Evolutionary conservation across 2,888 invertebrate species (phyloP), one percentile per base, ranked within the genome.

Genomic region (Diabrotica balteata): DNA sequence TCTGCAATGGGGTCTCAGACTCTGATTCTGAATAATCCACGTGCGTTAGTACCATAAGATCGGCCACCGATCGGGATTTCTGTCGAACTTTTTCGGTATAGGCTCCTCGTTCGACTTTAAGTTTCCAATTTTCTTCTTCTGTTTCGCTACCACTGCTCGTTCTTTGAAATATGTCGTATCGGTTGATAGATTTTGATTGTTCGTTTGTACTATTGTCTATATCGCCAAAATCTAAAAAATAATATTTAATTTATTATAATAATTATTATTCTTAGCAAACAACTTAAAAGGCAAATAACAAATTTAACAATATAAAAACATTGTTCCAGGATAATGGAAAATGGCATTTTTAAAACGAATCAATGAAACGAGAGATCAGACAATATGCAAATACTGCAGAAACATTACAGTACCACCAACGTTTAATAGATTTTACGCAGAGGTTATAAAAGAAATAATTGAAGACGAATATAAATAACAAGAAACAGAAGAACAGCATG

Each of bases 11-110:
- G 8, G 85, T 83, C 72, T 88, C 88, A 0, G 87, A 86, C 72
- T 89, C 89, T 7, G 88, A 88, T 77, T 89, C 88, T 5, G 88
- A 88, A 70, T 84, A 85, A 75, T 90, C 90, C 22, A 90, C 89
- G 73, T 90, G 90, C 10, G 90, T 90, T 52, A 90, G 81, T 47
- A 90, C 85, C 90, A 90, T 90, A 43, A 90, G 82, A 82, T 90
- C 90, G 8, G 90, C 88, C 0, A 90, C 90, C 59, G 90, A 90
- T 78, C 88, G 87, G 0, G 90, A 90, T 79, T 90, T 90, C 73
- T 89, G 87, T 70, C 88, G 86, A 0, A 90, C 89, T 80, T 90
- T 89, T 76, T 89, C 89, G 0, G 88, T 86, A 67, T 87, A 87
- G 54, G 86, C 87, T 1, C 88, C 88, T 43, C 87, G 82, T 79